Evolutionary conservation across 2,113 vertebrate species (phyloP).

Genomic region (Hoplias malabaricus): DNA sequence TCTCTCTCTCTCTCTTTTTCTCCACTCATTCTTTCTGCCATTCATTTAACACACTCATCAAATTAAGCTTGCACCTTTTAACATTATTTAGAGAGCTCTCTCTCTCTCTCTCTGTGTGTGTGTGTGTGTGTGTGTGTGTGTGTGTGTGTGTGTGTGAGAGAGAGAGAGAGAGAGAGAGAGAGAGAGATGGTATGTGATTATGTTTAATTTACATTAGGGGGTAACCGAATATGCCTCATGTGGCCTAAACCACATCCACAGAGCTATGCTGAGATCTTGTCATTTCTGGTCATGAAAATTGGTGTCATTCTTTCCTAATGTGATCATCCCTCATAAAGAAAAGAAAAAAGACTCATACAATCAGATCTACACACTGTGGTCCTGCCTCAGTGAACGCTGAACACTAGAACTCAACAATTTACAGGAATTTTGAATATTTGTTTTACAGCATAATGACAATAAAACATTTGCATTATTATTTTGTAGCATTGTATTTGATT

Average conservation of each 20-base stretch:
- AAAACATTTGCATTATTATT: not conserved
- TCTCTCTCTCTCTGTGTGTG: not conserved
- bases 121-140: not conserved
- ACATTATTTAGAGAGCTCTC: not conserved
- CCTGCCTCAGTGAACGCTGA: not conserved
- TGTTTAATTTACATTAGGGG: constrained; percentile 31
- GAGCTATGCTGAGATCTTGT: constrained; percentile 34
- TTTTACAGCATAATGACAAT: no score
- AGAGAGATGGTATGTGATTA: constrained; percentile 17
- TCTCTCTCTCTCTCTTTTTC: not conserved
- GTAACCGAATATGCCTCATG: constrained; percentile 26
- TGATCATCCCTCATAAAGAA: constrained; percentile 22
- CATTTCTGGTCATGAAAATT: constrained; percentile 18
- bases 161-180: not conserved
- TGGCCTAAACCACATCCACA: constrained; percentile 31
- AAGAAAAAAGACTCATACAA: not conserved
- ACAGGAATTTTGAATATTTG: no score
- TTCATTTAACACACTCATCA: constrained; percentile 11
- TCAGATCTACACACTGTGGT: constrained; percentile 3
- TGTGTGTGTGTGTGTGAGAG: not conserved
- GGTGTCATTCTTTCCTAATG: constrained; percentile 35
- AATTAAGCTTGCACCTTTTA: not conserved
- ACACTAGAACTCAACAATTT: no score
- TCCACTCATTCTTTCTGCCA: constrained; percentile 11
- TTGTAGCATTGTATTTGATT: no score